A percentile compares a stretch with the other conserved stretches of the same genome.
These are phyloP conservation scores for Perca fluviatilis DNA, from an alignment of 2,113 vertebrate species.

Conservation along the genomic window DNA sequence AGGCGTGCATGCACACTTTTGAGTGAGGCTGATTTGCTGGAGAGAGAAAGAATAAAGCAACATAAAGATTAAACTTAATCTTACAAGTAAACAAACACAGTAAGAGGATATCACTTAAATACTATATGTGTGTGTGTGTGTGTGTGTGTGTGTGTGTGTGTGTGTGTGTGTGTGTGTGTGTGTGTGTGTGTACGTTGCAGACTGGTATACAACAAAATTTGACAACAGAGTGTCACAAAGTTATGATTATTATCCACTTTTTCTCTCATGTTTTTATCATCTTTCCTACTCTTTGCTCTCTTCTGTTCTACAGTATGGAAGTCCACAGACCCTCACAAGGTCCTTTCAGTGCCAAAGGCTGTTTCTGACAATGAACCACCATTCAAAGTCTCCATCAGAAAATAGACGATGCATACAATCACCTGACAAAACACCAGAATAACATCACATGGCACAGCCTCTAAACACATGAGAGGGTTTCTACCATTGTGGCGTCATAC, in stretches of 20 bases:
- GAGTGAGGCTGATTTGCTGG: constrained; percentile 90
- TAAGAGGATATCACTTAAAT: neutral
- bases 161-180: too few species aligned
- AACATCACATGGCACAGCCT: constrained; percentile 67
- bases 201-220: neutral
- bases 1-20: constrained; percentile 92
- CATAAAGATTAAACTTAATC: neutral
- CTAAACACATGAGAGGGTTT: constrained; percentile 46
- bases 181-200: too few species aligned
- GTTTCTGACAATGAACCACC: constrained; percentile 63
- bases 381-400: constrained; percentile 56
- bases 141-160: too few species aligned
- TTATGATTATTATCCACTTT: neutral
- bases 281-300: neutral
- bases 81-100: constrained; percentile 5
- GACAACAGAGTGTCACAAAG: neutral
- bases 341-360: constrained; percentile 36
- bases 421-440: constrained; percentile 65
- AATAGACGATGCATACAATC: constrained; percentile 52
- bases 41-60: constrained; percentile 45
- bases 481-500: neutral
- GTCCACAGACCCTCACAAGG: constrained; percentile 63
- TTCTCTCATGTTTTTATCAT: neutral
- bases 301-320: constrained; percentile 55
- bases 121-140: too few species aligned